These are phyloP conservation scores for Drosophila navojoa DNA, from an alignment of 1,140 invertebrate genomes.

Conservation along the genomic window DNA sequence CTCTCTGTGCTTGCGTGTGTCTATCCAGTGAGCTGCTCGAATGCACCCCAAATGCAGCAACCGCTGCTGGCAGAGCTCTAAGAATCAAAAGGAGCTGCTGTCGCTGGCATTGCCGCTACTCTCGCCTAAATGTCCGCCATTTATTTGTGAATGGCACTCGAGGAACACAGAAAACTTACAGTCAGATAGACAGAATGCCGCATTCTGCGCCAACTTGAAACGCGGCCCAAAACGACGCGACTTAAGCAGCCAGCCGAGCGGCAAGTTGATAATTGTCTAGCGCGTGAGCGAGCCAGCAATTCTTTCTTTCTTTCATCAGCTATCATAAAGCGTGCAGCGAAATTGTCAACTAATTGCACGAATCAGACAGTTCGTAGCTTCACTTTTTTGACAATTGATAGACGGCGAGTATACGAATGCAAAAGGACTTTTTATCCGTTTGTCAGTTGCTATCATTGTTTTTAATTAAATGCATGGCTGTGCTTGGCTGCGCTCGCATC, in stretches of 20 bases:
- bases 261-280: constrained; percentile 42
- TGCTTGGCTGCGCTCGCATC: constrained; percentile 35
- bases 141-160: constrained; percentile 75
- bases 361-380: constrained; percentile 1
- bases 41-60: constrained; percentile 57
- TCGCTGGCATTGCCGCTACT: constrained; percentile 11
- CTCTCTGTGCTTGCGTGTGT: constrained; percentile 16
- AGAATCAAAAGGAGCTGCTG: constrained; percentile 47
- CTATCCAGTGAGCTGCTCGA: constrained; percentile 43
- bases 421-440: not conserved
- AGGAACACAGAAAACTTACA: constrained; percentile 42
- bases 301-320: constrained; percentile 52
- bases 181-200: constrained; percentile 38
- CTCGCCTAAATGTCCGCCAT: constrained; percentile 75
- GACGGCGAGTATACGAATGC: not conserved
- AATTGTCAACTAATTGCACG: constrained; percentile 56
- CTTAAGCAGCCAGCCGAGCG: constrained; percentile 35
- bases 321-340: constrained; percentile 20
- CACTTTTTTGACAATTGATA: constrained; percentile 23
- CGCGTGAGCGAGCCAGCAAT: constrained; percentile 17
- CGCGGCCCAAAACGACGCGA: constrained; percentile 44
- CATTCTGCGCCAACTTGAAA: constrained; percentile 56
- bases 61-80: constrained; percentile 60
- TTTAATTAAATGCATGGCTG: constrained; percentile 51
- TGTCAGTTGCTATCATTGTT: constrained; percentile 8